These are phyloP conservation scores for Mycteria americana DNA, from an alignment of 2,797 vertebrate genomes.

Conservation along the genomic window DNA sequence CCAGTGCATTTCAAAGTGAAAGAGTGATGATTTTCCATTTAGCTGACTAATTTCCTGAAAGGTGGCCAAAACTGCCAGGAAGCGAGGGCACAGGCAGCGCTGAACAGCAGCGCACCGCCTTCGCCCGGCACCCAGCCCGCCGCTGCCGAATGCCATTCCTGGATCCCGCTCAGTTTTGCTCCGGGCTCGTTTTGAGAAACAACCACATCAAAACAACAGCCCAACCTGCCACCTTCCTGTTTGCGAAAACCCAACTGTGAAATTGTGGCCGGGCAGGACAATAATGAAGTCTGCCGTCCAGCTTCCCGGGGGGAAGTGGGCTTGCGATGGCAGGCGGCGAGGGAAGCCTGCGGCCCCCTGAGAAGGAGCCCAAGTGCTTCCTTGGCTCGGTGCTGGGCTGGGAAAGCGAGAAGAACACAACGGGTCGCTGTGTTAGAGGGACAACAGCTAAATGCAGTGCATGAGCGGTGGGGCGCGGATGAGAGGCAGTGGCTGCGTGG, in stretches of 20 bases:
- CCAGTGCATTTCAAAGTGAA: background rate
- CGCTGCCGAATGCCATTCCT: fast-evolving
- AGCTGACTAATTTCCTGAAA: background rate
- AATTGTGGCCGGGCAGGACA: fast-evolving
- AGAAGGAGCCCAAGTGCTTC: fast-evolving
- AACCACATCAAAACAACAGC: background rate
- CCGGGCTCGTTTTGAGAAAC: background rate
- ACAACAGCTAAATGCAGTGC: background rate
- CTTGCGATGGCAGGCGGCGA: background rate
- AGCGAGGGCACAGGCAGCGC: fast-evolving
- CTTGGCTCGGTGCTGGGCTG: background rate
- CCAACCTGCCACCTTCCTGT: background rate
- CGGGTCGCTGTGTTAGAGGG: background rate
- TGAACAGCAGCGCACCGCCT: background rate
- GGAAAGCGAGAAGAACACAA: background rate
- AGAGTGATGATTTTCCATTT: background rate
- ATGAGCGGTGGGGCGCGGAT: fast-evolving
- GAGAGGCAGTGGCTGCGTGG: background rate
- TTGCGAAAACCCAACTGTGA: background rate
- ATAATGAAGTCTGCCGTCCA: fast-evolving
- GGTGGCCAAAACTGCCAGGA: background rate
- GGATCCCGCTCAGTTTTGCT: background rate
- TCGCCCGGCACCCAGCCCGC: fast-evolving
- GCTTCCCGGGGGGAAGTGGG: background rate
- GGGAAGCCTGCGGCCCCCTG: fast-evolving